Percentiles rank a stretch among this genome's conserved stretches.
Conservation (phyloP, 2,113 vertebrate species). For the Nipponia nippon region DNA sequence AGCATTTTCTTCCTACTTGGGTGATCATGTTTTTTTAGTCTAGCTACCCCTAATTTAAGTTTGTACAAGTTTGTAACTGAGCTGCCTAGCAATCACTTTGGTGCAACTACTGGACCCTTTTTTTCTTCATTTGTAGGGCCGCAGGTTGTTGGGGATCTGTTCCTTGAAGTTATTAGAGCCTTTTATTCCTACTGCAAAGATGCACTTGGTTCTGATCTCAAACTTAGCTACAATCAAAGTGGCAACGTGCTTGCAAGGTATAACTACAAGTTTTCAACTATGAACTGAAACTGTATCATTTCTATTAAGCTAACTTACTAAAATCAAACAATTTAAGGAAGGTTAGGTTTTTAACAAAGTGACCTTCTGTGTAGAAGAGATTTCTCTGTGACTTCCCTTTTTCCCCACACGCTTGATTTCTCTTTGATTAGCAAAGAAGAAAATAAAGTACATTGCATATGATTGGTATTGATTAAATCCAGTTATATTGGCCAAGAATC, state of each 20-base stretch:
- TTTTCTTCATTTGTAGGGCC: conserved; percentile 77
- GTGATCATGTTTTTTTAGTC: neutral
- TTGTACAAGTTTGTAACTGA: neutral
- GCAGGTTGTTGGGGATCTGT: conserved; percentile 81
- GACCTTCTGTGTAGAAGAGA: neutral
- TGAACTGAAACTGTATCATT: neutral
- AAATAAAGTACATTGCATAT: neutral
- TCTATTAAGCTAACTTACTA: neutral
- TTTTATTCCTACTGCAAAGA: conserved; percentile 89
- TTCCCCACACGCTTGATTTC: neutral
- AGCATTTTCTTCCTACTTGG: neutral
- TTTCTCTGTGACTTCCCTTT: neutral
- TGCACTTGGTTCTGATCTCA: conserved; percentile 80
- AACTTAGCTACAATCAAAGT: conserved; percentile 80
- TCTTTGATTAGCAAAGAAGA: neutral
- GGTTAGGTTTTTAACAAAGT: neutral
- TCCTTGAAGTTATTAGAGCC: conserved; percentile 92
- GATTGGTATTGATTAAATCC: neutral
- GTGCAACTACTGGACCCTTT: neutral
- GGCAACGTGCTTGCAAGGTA: conserved; percentile 84
- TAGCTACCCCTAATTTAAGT: neutral
- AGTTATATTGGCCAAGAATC: neutral
- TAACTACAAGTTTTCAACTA: neutral
- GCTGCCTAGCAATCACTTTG: neutral
- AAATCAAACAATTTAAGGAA: neutral